Evolutionary conservation across 2,888 invertebrate species (phyloP).

Genomic region (Imbricaverruca yamaguchii): DNA sequence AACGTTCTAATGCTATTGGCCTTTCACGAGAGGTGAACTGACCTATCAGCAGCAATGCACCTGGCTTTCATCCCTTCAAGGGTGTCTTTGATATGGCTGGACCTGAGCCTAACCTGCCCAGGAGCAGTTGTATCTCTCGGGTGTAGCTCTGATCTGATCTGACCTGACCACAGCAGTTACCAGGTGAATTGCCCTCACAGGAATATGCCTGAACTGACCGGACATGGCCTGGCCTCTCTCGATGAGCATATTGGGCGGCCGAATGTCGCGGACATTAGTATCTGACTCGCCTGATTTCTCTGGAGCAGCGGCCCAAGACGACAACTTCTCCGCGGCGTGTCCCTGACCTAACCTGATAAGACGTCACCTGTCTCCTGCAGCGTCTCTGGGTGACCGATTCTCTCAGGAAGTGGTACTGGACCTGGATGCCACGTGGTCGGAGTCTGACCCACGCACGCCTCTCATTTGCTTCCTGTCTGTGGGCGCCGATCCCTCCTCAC

Average conservation of each 20-base stretch:
- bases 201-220: background rate
- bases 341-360: background rate
- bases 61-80: no score
- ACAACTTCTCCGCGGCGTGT: background rate
- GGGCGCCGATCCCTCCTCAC: slow-evolving; percentile 94
- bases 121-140: background rate
- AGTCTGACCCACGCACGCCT: slow-evolving; percentile 80
- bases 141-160: background rate
- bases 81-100: no score
- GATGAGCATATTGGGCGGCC: no score
- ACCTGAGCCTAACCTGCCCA: no score
- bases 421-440: slow-evolving; percentile 79
- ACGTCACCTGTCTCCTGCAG: slow-evolving; percentile 38
- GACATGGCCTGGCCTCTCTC: background rate
- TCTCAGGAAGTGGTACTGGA: slow-evolving; percentile 88
- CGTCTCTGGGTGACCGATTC: slow-evolving; percentile 76
- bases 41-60: no score
- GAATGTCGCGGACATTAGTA: no score
- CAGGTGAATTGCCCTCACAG: background rate
- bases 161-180: background rate
- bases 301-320: background rate
- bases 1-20: no score
- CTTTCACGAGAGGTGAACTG: no score
- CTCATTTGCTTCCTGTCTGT: slow-evolving; percentile 87
- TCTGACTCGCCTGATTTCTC: no score